These are phyloP conservation scores for Tympanoctomys barrerae DNA, from an alignment of 2,797 vertebrate species.

Conservation along the genomic window DNA sequence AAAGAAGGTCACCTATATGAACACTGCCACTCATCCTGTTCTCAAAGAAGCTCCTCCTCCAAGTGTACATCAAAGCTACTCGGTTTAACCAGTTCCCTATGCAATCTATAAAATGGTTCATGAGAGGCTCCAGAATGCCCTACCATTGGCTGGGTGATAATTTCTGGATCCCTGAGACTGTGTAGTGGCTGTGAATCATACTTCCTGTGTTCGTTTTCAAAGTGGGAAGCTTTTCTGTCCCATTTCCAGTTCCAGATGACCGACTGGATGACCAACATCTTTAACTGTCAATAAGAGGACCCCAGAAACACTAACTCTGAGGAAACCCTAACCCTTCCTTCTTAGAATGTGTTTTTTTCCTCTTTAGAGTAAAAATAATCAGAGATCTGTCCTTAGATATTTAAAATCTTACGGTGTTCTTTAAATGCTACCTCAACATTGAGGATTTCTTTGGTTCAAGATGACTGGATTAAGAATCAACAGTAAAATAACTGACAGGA, in stretches of 20 bases:
- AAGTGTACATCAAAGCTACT: background rate
- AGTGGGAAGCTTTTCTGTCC: background rate
- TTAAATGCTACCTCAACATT: conserved; percentile 43
- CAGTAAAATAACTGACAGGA: conserved; percentile 53
- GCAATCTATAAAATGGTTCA: background rate
- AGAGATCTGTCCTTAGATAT: conserved; percentile 21
- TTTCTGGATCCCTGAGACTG: background rate
- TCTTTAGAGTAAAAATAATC: conserved; percentile 62
- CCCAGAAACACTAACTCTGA: background rate
- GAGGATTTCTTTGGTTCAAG: conserved; percentile 1
- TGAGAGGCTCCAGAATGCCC: background rate
- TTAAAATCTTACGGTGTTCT: background rate
- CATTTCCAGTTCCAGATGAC: background rate
- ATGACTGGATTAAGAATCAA: conserved; percentile 45
- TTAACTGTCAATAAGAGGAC: background rate
- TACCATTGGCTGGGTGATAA: background rate
- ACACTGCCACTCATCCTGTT: background rate
- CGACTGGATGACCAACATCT: background rate
- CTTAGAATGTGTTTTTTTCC: background rate
- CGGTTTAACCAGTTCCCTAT: background rate
- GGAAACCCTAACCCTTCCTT: background rate
- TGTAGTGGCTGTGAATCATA: background rate
- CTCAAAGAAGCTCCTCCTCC: background rate
- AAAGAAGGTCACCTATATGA: background rate
- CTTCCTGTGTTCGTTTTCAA: background rate